phyloP scores from a whole-genome alignment of 2,797 vertebrate genomes.

The Macrochelys suwanniensis region DNA sequence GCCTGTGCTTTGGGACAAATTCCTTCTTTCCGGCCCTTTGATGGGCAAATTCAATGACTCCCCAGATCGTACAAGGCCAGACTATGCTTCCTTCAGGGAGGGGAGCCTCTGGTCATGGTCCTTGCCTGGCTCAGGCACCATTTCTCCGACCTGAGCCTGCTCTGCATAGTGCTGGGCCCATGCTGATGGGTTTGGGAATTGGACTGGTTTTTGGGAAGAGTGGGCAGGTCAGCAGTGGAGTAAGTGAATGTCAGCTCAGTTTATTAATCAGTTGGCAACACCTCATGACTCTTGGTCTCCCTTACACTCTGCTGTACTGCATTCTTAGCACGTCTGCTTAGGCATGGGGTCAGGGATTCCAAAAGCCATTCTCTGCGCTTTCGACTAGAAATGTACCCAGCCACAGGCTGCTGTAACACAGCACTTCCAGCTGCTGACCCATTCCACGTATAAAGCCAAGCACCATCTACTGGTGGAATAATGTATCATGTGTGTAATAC shows the following conservation, averaged over 20 bases:
- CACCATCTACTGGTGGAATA: not conserved
- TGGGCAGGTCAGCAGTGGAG: not conserved
- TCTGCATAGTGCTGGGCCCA: not conserved
- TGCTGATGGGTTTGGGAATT: not conserved
- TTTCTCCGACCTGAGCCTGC: not conserved
- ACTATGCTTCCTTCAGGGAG: not conserved
- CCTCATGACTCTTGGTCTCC: not conserved
- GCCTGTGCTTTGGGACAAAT: not conserved
- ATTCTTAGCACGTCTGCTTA: not conserved
- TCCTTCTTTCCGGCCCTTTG: not conserved
- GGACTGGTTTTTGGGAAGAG: not conserved
- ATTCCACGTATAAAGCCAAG: not conserved
- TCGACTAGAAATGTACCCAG: not conserved
- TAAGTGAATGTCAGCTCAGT: not conserved
- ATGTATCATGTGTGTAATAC: not conserved
- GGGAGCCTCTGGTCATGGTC: not conserved
- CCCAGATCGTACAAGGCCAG: not conserved
- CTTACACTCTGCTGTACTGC: not conserved
- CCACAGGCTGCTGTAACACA: not conserved
- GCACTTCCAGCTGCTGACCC: not conserved
- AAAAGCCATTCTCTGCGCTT: not conserved
- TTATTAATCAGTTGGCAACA: not conserved
- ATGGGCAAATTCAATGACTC: fast-evolving
- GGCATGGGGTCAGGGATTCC: not conserved
- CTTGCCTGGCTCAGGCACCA: fast-evolving